A percentile compares a stretch with the other conserved stretches of the same genome.
These are phyloP conservation scores for Luffia ferchaultella DNA, from an alignment of 2,888 invertebrate species.

Conservation along the genomic window DNA sequence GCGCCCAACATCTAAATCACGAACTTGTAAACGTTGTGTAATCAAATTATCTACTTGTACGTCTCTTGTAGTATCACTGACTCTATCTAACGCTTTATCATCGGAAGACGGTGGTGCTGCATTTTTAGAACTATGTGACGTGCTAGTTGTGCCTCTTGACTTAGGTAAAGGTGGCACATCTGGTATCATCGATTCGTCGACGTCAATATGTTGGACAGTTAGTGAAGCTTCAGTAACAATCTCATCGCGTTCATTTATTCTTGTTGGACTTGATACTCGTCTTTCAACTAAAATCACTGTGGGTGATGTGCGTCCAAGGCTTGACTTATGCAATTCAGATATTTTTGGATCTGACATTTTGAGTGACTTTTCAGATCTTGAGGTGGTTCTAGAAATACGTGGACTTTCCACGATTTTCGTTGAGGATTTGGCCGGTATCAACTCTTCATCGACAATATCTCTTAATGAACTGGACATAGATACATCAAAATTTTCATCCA, in stretches of 20 bases:
- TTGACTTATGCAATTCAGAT: constrained; percentile 62
- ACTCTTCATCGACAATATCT: constrained; percentile 61
- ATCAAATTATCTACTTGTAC: constrained; percentile 50
- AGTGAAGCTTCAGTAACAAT: constrained; percentile 72
- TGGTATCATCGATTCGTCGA: constrained; percentile 50
- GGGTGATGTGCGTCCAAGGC: constrained; percentile 65
- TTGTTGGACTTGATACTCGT: constrained; percentile 67
- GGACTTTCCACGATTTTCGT: constrained; percentile 56
- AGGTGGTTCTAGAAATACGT: constrained; percentile 56
- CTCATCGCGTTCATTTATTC: constrained; percentile 66
- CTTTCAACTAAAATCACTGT: constrained; percentile 69
- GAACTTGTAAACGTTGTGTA: constrained; percentile 73
- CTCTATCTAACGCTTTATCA: constrained; percentile 38
- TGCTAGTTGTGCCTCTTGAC: constrained; percentile 26
- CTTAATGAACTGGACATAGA: constrained; percentile 55
- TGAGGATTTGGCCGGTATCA: constrained; percentile 53
- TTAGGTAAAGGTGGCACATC: constrained; percentile 54
- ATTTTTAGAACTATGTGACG: no score
- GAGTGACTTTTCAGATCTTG: constrained; percentile 63
- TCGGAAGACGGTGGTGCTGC: constrained; percentile 17
- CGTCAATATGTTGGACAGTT: constrained; percentile 71
- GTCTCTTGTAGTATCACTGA: constrained; percentile 37
- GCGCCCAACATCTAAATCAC: constrained; percentile 80
- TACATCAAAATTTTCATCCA: constrained; percentile 51
- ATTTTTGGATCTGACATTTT: constrained; percentile 64